Evolutionary conservation across 2,797 vertebrate species (phyloP), one percentile per base, ranked within the genome.

Genomic region (Pogoniulus pusillus): DNA sequence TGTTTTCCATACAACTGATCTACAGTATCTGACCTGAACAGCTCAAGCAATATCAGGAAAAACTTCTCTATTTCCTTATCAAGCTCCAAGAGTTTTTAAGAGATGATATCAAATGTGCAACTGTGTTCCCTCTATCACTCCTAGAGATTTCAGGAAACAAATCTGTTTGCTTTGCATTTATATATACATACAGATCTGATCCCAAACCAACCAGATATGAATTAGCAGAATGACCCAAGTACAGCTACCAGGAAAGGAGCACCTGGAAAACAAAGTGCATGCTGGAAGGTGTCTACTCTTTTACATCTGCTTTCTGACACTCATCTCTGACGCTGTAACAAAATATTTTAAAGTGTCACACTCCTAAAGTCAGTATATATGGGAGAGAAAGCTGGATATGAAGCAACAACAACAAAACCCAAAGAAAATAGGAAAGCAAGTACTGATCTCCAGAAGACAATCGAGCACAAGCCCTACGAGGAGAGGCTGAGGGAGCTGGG

Each of bases 141-240:
- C n/a, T n/a, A n/a, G n/a, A n/a, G n/a, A n/a, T n/a, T n/a, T n/a
- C 80, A 73, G 66, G 76, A 81, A 92, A 85, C 14, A 85, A 88
- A 80, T 85, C 60, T 71, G 6, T 62, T 85, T 7, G 1, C 32
- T 85, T 89, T 90, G 26, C 76, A 26, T 78, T 91, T 30, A 70
- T 30, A 73, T 14, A 37, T 58, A 93, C 89, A 83, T 45, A 89
- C 26, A 83, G 85, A 81, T 85, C 66, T 78, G 76, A 85, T 66
- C 39, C 60, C 66, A 90, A 85, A 87, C 14, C 43, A 75, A 73
- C 13, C 12, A 51, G 39, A 68, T 81, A 55, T 22, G 30, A 91
- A 78, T 89, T 87, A 87, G 39, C 30, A 82, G 70, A 81, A 65
- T 85, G 73, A 81, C 66, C 76, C 45, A 24, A 65, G 64, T 64